Evolutionary conservation across 2,113 vertebrate species (phyloP), one percentile per base, ranked within the genome.

Genomic region (Cygnus buccinator): DNA sequence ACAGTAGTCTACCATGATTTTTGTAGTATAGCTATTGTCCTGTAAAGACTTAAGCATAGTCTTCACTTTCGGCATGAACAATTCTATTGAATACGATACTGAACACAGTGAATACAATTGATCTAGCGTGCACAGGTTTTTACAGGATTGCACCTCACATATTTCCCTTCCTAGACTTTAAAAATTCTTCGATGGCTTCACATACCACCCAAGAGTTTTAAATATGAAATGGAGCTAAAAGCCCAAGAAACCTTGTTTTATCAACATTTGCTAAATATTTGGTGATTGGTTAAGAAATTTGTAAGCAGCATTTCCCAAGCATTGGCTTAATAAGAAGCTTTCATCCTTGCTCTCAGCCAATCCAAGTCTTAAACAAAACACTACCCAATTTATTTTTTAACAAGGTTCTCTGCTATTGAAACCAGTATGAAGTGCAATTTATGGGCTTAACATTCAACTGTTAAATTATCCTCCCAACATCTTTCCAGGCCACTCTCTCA

Each of bases 351-450:
- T 95, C 41, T 55, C 62, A 74, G 87, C 89, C 94, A 96, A 89
- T 92, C 79, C 65, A 89, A 95, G 89, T 58, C 44, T 79, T 63
- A 97, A 92, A 93, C 61, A 87, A 94, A 91, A 61, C 84, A 37
- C 63, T 90, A 93, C 37, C 79, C 90, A 92, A 96, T 95, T 97
- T 96, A 95, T 94, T 95, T 93, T 98, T 98, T 97, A 97, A 97
- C 95, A 97, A 98, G 96, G 82, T 95, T 94, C 95, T 87, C 90
- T 93, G 58, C 95, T 89, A 65, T 71, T 97, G 95, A 97, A 97
- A 95, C 54, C 95, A 89, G 94, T 95, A 90, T 68, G 89, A 96
- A 97, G 93, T 93, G 87, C 92, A 97, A 97, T 98, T 96, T 98
- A 98, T 82, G 80, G 90, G 96, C 84, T 85, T 96, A 95, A 94